These are phyloP conservation scores for Heteromormyrus szaboi DNA, from an alignment of 2,797 vertebrate species.

Conservation along the genomic window DNA sequence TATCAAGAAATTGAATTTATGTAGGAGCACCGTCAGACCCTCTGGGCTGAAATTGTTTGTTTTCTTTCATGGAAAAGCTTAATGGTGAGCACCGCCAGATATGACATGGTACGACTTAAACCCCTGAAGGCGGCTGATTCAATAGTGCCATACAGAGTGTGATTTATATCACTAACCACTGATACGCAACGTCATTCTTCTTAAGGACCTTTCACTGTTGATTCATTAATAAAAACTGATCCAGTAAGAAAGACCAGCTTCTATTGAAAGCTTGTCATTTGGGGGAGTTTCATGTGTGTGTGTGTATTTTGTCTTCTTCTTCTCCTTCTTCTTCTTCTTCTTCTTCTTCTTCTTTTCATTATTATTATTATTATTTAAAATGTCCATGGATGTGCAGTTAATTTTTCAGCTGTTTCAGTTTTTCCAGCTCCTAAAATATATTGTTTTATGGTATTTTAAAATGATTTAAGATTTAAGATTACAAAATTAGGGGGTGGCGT, in stretches of 20 bases:
- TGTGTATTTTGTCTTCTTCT: not conserved
- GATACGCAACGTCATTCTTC: constrained; percentile 48
- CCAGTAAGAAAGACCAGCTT: constrained; percentile 45
- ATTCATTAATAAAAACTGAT: constrained; percentile 62
- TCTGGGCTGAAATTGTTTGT: constrained; percentile 20
- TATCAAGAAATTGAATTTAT: constrained; percentile 20
- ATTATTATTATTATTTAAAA: not conserved
- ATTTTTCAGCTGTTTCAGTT: not conserved
- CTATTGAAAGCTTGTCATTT: constrained; percentile 46
- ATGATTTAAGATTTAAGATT: not conserved
- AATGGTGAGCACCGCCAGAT: not conserved
- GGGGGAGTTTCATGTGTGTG: constrained; percentile 35
- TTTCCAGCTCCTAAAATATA: not conserved
- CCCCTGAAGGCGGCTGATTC: constrained; percentile 34
- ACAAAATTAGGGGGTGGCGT: not conserved
- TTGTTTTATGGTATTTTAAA: not conserved
- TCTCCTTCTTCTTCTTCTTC: too few species aligned
- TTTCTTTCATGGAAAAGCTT: constrained; percentile 18
- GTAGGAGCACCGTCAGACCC: not conserved
- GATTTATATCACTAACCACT: constrained; percentile 61
- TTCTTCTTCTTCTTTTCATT: not conserved
- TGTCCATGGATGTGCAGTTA: constrained; percentile 11
- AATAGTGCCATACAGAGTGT: constrained; percentile 54
- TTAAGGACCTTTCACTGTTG: constrained; percentile 37
- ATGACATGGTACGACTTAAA: constrained; percentile 21